A percentile compares a stretch with the other conserved stretches of the same genome.
Evolutionary conservation across 2,113 vertebrate genomes (phyloP).

Genomic region (Sturnira hondurensis): DNA sequence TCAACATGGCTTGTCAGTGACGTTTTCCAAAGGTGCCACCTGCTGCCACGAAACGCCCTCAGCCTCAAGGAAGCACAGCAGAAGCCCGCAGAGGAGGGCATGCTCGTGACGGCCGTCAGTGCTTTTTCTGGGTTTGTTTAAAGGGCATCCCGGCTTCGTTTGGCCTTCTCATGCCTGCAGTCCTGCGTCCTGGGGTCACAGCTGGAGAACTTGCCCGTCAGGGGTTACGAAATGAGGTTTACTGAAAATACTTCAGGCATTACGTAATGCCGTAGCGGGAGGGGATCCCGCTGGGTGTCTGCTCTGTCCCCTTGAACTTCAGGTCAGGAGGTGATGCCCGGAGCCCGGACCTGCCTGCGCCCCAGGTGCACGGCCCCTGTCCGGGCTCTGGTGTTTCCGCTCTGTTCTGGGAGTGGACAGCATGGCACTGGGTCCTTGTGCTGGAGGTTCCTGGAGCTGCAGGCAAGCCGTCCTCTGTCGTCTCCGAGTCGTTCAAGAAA

Average conservation of each 20-base stretch:
- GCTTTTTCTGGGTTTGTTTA: not conserved
- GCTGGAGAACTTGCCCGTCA: not conserved
- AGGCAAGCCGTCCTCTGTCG: not conserved
- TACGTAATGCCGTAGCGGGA: not conserved
- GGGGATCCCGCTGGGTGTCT: not conserved
- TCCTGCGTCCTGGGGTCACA: not conserved
- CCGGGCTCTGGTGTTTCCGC: not conserved
- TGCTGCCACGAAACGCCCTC: not conserved
- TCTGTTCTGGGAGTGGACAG: not conserved
- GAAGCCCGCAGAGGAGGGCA: not conserved
- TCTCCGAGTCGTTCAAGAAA: not conserved
- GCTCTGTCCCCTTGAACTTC: not conserved
- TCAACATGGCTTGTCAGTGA: not conserved
- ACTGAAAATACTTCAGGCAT: not conserved
- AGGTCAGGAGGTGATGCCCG: not conserved
- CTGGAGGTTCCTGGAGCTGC: not conserved
- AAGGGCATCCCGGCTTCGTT: not conserved
- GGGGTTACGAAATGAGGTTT: not conserved
- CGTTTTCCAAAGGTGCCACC: not conserved
- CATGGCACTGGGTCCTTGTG: not conserved
- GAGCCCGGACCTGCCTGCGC: not conserved
- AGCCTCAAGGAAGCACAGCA: not conserved
- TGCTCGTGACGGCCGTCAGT: not conserved
- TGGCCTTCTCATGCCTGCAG: not conserved
- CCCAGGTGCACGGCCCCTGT: fast-evolving